Evolutionary conservation across 2,888 invertebrate genomes (phyloP).

Genomic region (Troides helena): DNA sequence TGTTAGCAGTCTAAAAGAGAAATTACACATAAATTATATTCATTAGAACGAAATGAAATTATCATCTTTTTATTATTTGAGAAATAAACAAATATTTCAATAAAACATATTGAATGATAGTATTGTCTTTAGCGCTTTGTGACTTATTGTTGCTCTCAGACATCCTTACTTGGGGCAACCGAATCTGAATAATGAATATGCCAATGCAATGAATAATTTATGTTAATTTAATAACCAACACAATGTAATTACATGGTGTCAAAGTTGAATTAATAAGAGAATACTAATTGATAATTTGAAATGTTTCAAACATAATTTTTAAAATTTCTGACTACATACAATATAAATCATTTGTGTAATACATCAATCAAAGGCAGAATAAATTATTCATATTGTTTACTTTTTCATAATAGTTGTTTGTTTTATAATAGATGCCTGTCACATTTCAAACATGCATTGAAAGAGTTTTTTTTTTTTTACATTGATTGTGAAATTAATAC

Average conservation of each 20-base stretch:
- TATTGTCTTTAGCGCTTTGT: conserved; percentile 2
- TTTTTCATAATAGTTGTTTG: background rate
- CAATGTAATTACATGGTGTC: conserved; percentile 51
- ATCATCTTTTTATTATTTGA: too few species aligned
- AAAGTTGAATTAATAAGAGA: conserved; percentile 51
- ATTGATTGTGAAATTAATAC: too few species aligned
- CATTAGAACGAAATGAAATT: too few species aligned
- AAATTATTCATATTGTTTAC: background rate
- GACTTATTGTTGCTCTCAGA: conserved; percentile 16
- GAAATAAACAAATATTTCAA: too few species aligned
- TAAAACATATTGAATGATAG: background rate
- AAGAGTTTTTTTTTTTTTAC: background rate
- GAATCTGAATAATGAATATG: conserved; percentile 23
- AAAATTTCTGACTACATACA: too few species aligned
- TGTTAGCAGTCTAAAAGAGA: too few species aligned
- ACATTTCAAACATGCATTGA: background rate
- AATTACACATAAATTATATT: too few species aligned
- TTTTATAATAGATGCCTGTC: background rate
- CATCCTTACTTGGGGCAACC: conserved; percentile 11
- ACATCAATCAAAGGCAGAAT: too few species aligned
- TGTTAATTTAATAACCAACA: conserved; percentile 54
- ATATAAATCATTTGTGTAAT: too few species aligned
- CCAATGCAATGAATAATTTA: conserved; percentile 46
- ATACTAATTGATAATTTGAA: conserved; percentile 29
- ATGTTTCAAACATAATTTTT: background rate